Base-by-base conservation (phyloP, 1,140 invertebrate genomes). In the Drosophila azteca region DNA sequence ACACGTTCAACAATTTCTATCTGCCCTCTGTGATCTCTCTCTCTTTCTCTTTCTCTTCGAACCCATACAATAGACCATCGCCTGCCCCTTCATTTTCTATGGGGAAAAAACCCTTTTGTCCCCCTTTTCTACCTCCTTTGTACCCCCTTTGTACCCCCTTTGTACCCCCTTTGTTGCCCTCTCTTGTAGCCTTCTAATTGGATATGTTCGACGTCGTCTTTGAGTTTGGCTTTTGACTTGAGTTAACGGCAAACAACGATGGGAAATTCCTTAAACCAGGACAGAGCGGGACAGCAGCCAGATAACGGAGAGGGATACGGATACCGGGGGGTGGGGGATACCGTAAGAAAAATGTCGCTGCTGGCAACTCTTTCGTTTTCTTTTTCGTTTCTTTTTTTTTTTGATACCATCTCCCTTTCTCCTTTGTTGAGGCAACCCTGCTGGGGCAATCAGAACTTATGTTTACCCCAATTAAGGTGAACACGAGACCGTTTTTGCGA, bases 391-490 rank as follows among this genome's bases (percentile, higher is more conserved):
- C 17, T 50, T 15, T 17, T 13, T 1, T 26, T 26, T 26, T 26
- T 1, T 26, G 24, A 26, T 13, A 13, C 11, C 11, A 39, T 39
- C 6, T 41, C 4, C 9, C 31, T 1, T 13, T 13, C 31, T 24
- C 31, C 51, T 35, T n/a, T 9, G 41, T 29, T 41, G 24, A 5
- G 24, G 64, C 29, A 63, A 63, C 66, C 80, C 81, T 80, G 83
- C 46, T 64, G 76, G 64, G 82, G 79, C 83, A 88, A 88, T 88
- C 83, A 88, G 84, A 88, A 88, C 83, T 88, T 88, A 88, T 88
- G 83, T 88, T 88, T 88, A 88, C 83, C 83, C 83, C 83, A 88
- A 88, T 88, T 88, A 88, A 88, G 83, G 83, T 88, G 83, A 88
- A 88, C 84, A 88, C 83, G 84, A 87, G 82, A 88, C 83, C 83